Evolutionary conservation across 2,888 invertebrate species (phyloP).

Genomic region (Girardia tigrina): DNA sequence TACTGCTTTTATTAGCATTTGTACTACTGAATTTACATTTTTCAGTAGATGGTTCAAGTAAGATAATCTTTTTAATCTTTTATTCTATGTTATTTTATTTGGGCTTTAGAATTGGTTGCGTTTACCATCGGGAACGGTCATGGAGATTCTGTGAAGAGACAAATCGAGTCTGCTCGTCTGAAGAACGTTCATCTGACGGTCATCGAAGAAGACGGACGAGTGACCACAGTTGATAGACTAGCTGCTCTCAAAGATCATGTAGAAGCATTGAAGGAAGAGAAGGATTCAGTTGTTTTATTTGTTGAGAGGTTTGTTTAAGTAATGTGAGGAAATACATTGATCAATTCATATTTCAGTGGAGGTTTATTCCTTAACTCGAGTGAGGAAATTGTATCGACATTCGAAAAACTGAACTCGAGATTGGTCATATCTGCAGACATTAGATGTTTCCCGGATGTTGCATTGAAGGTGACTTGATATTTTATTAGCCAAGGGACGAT

Average conservation of each 20-base stretch:
- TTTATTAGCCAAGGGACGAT: neutral
- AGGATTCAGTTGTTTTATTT: neutral
- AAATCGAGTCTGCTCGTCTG: neutral
- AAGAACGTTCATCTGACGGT: neutral
- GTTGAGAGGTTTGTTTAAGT: neutral
- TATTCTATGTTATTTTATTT: too few relatives aligned
- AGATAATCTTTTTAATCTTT: too few relatives aligned
- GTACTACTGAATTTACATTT: too few relatives aligned
- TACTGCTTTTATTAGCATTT: too few relatives aligned
- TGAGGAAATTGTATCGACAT: neutral
- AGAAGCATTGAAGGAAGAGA: neutral
- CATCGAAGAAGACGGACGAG: neutral
- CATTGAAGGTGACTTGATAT: neutral
- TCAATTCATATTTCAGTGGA: neutral
- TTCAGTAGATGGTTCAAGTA: too few relatives aligned
- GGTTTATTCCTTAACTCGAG: neutral
- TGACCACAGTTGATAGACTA: neutral
- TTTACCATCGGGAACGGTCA: neutral
- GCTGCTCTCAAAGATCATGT: neutral
- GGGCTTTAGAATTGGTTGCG: neutral
- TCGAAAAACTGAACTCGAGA: neutral
- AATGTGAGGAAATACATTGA: neutral
- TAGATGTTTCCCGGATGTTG: neutral
- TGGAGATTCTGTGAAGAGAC: neutral
- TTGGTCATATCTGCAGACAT: neutral